Conservation (phyloP, 1,140 invertebrate species). For the Armadillidium nasatum region DNA sequence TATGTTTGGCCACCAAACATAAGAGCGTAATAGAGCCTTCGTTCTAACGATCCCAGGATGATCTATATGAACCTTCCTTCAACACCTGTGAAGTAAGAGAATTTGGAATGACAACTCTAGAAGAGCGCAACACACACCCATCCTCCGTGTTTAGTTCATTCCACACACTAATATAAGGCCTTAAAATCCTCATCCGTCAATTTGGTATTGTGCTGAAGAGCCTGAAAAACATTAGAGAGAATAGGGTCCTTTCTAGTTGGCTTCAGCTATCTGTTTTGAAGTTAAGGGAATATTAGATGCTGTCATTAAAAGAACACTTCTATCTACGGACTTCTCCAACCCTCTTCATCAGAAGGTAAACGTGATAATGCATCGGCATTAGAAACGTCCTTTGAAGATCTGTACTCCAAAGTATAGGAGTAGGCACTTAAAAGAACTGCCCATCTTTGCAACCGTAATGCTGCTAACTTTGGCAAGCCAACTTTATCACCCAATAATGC, state of each 20-base stretch:
- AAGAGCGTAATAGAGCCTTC: constrained; percentile 47
- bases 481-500: constrained; percentile 48
- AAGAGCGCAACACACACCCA: constrained; percentile 17
- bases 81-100: constrained; percentile 35
- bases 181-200: not conserved
- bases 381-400: not conserved
- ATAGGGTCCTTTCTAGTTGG: too few relatives aligned
- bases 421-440: constrained; percentile 47
- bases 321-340: not conserved
- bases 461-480: constrained; percentile 45
- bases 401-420: constrained; percentile 46
- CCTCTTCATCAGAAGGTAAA: not conserved
- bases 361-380: constrained; percentile 10
- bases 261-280: too few relatives aligned
- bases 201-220: too few relatives aligned
- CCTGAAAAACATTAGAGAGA: too few relatives aligned
- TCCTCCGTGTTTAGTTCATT: constrained; percentile 17
- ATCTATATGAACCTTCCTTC: not conserved
- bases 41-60: constrained; percentile 45
- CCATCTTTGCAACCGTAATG: constrained; percentile 48
- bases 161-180: not conserved
- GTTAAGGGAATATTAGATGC: too few relatives aligned
- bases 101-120: constrained; percentile 35
- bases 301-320: too few relatives aligned
- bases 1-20: constrained; percentile 48